These are phyloP conservation scores for Caenorhabditis brenneri DNA, from an alignment of 1,140 invertebrate genomes.

Conservation along the genomic window DNA sequence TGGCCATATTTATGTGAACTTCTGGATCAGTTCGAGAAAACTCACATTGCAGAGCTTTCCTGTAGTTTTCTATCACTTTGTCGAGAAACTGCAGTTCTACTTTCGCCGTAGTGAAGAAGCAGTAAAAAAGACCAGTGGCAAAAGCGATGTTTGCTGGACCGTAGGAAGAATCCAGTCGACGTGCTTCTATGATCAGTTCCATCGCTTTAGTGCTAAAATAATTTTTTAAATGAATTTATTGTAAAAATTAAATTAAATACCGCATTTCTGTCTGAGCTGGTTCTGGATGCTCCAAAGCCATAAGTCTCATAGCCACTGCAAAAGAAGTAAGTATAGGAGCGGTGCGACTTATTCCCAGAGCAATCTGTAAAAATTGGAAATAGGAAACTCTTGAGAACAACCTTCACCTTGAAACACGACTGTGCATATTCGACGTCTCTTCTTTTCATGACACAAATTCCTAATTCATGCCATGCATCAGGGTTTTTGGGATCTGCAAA, in stretches of 20 bases:
- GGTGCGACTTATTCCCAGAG: background rate
- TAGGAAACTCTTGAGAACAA: background rate
- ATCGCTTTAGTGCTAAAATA: slow-evolving; percentile 25
- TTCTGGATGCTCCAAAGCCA: background rate
- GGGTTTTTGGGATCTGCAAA: slow-evolving; percentile 8
- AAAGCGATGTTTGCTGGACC: slow-evolving; percentile 1
- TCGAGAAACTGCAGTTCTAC: background rate
- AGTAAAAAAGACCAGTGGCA: slow-evolving; percentile 16
- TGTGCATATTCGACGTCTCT: background rate
- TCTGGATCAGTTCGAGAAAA: background rate
- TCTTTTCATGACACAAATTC: slow-evolving; percentile 13
- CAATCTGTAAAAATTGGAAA: background rate
- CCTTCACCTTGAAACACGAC: slow-evolving; percentile 10
- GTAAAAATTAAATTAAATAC: background rate
- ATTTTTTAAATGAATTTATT: background rate
- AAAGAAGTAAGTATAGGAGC: background rate
- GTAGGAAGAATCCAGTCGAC: background rate
- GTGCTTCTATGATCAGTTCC: slow-evolving; percentile 25
- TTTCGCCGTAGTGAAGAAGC: slow-evolving; percentile 14
- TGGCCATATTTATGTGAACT: background rate
- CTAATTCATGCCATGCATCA: slow-evolving; percentile 19
- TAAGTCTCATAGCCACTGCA: background rate
- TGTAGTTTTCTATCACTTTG: slow-evolving; percentile 6
- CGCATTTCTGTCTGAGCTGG: background rate
- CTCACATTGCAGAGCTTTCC: background rate